phyloP scores from a whole-genome alignment of 2,888 invertebrate genomes.

The Hemithea aestivaria region DNA sequence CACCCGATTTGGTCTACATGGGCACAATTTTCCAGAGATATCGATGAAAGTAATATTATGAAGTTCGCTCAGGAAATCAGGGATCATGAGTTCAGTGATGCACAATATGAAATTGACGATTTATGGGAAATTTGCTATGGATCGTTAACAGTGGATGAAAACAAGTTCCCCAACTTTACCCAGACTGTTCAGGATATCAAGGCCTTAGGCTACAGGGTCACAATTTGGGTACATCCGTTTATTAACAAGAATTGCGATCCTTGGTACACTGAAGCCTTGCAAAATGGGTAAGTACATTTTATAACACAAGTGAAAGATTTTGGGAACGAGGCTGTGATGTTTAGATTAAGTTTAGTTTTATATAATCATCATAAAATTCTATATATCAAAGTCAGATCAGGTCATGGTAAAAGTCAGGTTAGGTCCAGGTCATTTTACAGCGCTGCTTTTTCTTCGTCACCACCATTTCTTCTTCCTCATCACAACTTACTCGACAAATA shows the following conservation, averaged over 20 bases:
- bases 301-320: no score
- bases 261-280: conserved; percentile 76
- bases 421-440: no score
- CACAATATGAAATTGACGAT: conserved; percentile 92
- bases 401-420: no score
- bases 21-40: conserved; percentile 83
- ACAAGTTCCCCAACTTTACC: conserved; percentile 85
- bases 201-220: conserved; percentile 83
- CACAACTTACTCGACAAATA: not conserved
- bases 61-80: conserved; percentile 83
- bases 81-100: conserved; percentile 81
- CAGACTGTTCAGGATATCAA: conserved; percentile 81
- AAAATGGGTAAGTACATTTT: conserved; percentile 65
- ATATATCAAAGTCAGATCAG: no score
- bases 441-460: no score
- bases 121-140: conserved; percentile 93
- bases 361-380: no score
- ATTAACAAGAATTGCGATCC: conserved; percentile 85
- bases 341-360: no score
- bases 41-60: conserved; percentile 80
- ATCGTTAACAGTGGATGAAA: conserved; percentile 83
- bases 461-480: no score
- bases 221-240: conserved; percentile 93
- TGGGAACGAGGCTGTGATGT: no score
- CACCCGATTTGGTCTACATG: conserved; percentile 95